Base-by-base conservation (phyloP, 2,797 vertebrate species). In the Lithobates sylvaticus region DNA sequence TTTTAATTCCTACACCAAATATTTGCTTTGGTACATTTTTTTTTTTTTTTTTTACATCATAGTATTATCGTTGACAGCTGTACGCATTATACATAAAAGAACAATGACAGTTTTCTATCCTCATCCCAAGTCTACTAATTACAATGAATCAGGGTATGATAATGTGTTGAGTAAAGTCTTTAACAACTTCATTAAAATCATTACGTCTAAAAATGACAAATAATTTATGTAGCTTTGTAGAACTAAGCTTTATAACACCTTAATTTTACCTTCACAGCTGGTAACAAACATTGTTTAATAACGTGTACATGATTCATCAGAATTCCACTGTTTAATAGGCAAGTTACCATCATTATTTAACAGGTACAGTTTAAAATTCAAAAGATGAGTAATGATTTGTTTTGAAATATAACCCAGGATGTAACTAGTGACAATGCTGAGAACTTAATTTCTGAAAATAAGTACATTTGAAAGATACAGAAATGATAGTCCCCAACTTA, bases 221-320 rank as follows among this genome's bases (percentile, higher is more conserved):
- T 58, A 15, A 71, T 54, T 79, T 78, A 27, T 44, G 77, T 18
- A 68, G 65, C 29, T 79, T 79, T 67, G 65, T 27, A 26, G 15
- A 32, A 65, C 42, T 47, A 69, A 79, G 18, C 26, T 50, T 50
- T 70, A 44, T 47, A 67, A 80, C 78, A 70, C 65, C 78, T 47
- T 69, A 23, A 44, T 13, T 9, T 26, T 61, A 32, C 34, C 26
- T 71, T 71, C 13, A 71, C 36, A 71, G 18, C 12, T 21, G 27
- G 32, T 39, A 23, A 34, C 32, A 71, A 8, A 21, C 39, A 21
- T 26, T 67, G 27, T 67, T 68, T 47, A 50, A 32, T 27, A 16
- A 32, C 1, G 5, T 54, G 5, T 21, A 47, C 10, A 70, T 34
- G 10, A 70, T 69, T 44, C 54, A 61, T 61, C 69, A 6, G 67